phyloP scores from a whole-genome alignment of 1,140 invertebrate genomes.

The Aricia agestis region DNA sequence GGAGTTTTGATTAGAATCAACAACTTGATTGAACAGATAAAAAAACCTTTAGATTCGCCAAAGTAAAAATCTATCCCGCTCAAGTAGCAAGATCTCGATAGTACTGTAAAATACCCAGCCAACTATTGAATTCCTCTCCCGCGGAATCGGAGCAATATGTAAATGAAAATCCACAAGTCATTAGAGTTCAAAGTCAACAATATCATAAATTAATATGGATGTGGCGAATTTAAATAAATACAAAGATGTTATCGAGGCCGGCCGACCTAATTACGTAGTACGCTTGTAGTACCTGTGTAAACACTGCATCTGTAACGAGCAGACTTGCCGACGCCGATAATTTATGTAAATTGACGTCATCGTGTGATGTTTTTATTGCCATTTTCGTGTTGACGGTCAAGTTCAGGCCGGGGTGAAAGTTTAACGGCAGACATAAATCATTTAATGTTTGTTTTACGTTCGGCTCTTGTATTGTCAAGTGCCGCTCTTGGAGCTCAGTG shows the following conservation, averaged over 20 bases:
- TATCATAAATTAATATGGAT: slow-evolving; percentile 4
- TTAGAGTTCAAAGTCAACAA: not conserved
- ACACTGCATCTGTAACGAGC: slow-evolving; percentile 62
- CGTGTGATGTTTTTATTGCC: slow-evolving; percentile 66
- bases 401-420: slow-evolving; percentile 63
- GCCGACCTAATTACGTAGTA: slow-evolving; percentile 70
- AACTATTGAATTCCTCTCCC: too few species aligned
- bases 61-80: too few species aligned
- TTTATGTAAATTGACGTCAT: slow-evolving; percentile 74
- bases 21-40: too few species aligned
- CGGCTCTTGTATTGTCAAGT: slow-evolving; percentile 7
- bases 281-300: slow-evolving; percentile 54
- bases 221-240: slow-evolving; percentile 8
- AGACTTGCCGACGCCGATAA: slow-evolving; percentile 66
- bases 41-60: too few species aligned
- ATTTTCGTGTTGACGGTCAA: slow-evolving; percentile 67
- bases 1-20: too few species aligned
- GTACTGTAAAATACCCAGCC: too few species aligned
- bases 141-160: not conserved
- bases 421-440: slow-evolving; percentile 56
- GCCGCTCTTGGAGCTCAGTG: not conserved
- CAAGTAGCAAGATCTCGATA: too few species aligned
- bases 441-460: slow-evolving; percentile 30
- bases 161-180: not conserved
- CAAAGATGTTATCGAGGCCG: slow-evolving; percentile 21